phyloP scores from a whole-genome alignment of 2,113 vertebrate species.

The Nothoprocta perdicaria region DNA sequence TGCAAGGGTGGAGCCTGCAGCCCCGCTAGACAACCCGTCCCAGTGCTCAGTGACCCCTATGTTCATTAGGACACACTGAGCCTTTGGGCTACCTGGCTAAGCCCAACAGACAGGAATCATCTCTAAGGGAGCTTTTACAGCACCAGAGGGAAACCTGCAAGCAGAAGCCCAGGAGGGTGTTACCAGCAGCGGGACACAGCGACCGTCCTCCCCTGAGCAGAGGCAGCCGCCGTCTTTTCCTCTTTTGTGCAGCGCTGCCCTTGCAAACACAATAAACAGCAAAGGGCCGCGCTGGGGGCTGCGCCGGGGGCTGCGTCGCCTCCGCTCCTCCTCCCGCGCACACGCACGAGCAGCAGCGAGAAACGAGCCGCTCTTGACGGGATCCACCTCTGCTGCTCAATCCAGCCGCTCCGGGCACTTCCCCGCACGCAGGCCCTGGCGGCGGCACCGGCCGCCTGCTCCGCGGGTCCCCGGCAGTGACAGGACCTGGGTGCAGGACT shows the following conservation, averaged over 20 bases:
- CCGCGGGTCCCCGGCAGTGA: not conserved
- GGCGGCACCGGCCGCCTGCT: not conserved
- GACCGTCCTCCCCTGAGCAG: not conserved
- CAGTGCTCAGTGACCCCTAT: too few species aligned
- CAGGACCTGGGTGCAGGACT: not conserved
- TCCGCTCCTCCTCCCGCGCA: not conserved
- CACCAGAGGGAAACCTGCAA: not conserved
- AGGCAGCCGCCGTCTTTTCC: rapidly evolving
- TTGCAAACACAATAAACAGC: not conserved
- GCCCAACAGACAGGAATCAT: rapidly evolving
- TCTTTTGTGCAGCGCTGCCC: rapidly evolving
- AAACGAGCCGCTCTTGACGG: not conserved
- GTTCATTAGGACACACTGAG: not conserved
- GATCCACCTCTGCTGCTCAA: not conserved
- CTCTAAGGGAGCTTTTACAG: not conserved
- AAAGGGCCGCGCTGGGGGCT: not conserved
- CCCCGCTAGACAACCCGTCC: too few species aligned
- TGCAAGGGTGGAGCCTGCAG: too few species aligned
- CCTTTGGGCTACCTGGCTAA: too few species aligned
- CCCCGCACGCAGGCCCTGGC: not conserved
- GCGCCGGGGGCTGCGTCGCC: too few species aligned
- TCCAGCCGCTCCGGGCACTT: too few species aligned
- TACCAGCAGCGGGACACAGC: not conserved
- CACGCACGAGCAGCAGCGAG: not conserved
- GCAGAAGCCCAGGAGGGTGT: not conserved